These are phyloP conservation scores for Copsychus sechellarum DNA, from an alignment of 2,113 vertebrate genomes.

Conservation along the genomic window DNA sequence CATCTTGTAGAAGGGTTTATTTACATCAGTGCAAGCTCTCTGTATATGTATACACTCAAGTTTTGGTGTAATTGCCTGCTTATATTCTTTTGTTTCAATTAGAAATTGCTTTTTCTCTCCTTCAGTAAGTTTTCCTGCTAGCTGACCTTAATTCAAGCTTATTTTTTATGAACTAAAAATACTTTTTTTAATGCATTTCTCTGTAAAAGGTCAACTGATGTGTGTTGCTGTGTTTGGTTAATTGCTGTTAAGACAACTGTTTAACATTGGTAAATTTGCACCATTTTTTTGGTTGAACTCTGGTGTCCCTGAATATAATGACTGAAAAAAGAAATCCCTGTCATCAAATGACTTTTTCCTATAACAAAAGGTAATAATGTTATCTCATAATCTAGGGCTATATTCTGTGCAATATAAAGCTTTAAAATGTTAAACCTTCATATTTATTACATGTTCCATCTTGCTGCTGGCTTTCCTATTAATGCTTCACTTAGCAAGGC, in stretches of 20 bases:
- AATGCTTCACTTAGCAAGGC: slow-evolving; percentile 58
- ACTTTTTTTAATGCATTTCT: background rate
- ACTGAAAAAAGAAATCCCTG: slow-evolving; percentile 2
- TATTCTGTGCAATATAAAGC: slow-evolving; percentile 52
- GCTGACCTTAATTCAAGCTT: background rate
- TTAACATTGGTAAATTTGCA: background rate
- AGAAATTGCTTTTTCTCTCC: background rate
- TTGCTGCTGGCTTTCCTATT: slow-evolving; percentile 60
- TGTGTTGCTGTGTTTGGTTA: background rate
- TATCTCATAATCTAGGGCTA: slow-evolving; percentile 43
- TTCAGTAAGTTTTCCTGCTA: background rate
- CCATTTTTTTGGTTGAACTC: background rate
- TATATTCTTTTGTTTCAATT: background rate
- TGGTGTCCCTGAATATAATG: background rate
- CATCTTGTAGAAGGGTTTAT: background rate
- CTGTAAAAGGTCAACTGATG: background rate
- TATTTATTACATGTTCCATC: slow-evolving; percentile 67
- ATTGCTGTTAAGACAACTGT: background rate
- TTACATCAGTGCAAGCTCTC: background rate
- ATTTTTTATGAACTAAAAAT: background rate
- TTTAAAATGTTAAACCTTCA: slow-evolving; percentile 52
- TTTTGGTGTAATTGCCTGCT: background rate
- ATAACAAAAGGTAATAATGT: slow-evolving; percentile 52
- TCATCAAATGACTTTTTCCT: slow-evolving; percentile 21
- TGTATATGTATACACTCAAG: fast-evolving